These are phyloP conservation scores for Antedon mediterranea DNA, from an alignment of 53 echinoderm and acorn worm species.

Conservation along the genomic window DNA sequence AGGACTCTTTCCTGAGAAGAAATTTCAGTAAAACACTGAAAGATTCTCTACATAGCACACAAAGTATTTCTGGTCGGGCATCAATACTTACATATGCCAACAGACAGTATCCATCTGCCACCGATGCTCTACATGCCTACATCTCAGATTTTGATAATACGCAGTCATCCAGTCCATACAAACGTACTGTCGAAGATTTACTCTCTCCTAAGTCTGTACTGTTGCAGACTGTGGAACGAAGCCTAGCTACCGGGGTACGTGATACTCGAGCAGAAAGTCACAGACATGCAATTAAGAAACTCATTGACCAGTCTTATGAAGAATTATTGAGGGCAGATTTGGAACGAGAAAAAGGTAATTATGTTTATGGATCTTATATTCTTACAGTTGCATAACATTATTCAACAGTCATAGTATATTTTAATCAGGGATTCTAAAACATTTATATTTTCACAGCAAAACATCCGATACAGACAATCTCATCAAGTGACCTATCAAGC, in stretches of 20 bases:
- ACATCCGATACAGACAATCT: constrained; percentile 13
- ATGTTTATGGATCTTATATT: too few species aligned
- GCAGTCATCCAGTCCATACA: constrained; percentile 17
- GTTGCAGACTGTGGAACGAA: constrained; percentile 51
- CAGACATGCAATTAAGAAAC: constrained; percentile 41
- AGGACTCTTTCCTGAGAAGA: neutral
- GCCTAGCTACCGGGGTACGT: constrained; percentile 67
- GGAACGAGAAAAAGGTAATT: constrained; percentile 55
- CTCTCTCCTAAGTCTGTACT: constrained; percentile 39
- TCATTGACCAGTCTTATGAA: constrained; percentile 78
- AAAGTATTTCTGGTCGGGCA: constrained; percentile 51
- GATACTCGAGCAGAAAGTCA: constrained; percentile 56
- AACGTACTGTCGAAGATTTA: constrained; percentile 51
- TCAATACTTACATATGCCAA: constrained; percentile 59
- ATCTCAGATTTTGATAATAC: constrained; percentile 56
- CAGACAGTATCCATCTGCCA: constrained; percentile 69
- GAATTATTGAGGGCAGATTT: too few species aligned
- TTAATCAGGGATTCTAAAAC: neutral
- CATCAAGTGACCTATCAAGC: constrained; percentile 25
- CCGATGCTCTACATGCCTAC: constrained; percentile 66
- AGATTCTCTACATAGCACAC: constrained; percentile 57
- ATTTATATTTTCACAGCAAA: constrained; percentile 14
- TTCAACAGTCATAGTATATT: too few species aligned
- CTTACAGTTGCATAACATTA: too few species aligned
- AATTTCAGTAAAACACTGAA: neutral